These are phyloP conservation scores for Ammospiza nelsoni DNA, from an alignment of 2,113 vertebrate genomes.

Conservation along the genomic window DNA sequence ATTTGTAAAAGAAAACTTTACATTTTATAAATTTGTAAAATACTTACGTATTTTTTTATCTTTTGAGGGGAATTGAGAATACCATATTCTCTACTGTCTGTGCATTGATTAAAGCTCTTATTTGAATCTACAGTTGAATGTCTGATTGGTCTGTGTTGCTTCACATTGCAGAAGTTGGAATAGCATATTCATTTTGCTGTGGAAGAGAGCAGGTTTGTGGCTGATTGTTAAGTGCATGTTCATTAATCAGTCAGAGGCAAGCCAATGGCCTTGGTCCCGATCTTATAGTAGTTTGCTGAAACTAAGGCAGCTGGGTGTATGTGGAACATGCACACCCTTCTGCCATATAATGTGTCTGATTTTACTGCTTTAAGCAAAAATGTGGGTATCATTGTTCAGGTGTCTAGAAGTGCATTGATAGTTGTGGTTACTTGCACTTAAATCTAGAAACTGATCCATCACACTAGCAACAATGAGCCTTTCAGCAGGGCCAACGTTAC, in stretches of 20 bases:
- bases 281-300: not conserved
- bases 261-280: not conserved
- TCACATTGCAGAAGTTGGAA: not conserved
- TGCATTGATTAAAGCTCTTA: conserved; percentile 38
- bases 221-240: not conserved
- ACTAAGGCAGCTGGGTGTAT: not conserved
- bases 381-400: not conserved
- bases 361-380: not conserved
- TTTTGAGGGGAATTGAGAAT: not conserved
- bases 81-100: not conserved
- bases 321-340: not conserved
- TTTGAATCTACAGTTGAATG: not conserved
- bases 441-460: not conserved
- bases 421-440: not conserved
- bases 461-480: not conserved
- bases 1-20: conserved; percentile 17
- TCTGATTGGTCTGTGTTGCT: conserved; percentile 1
- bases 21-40: not conserved
- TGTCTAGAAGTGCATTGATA: not conserved
- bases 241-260: not conserved
- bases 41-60: conserved; percentile 17
- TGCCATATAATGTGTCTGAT: not conserved
- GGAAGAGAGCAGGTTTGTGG: not conserved
- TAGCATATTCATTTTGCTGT: not conserved
- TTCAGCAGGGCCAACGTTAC: not conserved